These are phyloP conservation scores for Dastarcus helophoroides DNA, from an alignment of 2,888 invertebrate species.

Conservation along the genomic window DNA sequence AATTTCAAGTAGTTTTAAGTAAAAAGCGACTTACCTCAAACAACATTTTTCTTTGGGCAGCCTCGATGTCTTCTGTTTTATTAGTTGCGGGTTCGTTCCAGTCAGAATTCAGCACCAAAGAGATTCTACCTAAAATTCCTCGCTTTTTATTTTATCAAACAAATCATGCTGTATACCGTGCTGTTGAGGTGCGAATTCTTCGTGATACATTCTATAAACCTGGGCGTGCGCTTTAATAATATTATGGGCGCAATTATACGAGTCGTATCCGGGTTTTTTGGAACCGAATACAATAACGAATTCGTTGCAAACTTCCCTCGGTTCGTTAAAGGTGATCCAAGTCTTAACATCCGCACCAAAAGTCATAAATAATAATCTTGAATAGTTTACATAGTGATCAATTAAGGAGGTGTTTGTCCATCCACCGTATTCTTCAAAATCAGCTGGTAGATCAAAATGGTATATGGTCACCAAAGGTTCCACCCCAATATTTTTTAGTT, in stretches of 20 bases:
- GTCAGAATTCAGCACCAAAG: constrained; percentile 42
- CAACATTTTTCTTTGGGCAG: constrained; percentile 40
- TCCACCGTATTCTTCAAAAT: constrained; percentile 33
- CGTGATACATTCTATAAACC: constrained; percentile 50
- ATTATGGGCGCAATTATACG: constrained; percentile 53
- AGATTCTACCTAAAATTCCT: constrained; percentile 38
- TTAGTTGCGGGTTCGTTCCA: constrained; percentile 41
- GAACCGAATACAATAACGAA: too few species aligned
- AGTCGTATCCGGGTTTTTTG: constrained; percentile 39
- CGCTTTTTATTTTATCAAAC: neutral
- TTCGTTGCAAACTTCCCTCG: constrained; percentile 32
- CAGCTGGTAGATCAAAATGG: constrained; percentile 46
- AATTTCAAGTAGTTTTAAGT: too few species aligned
- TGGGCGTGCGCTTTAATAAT: constrained; percentile 53
- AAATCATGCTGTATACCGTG: constrained; percentile 14
- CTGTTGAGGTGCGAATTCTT: constrained; percentile 36
- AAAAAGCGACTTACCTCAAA: constrained; percentile 43
- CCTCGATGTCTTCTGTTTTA: constrained; percentile 37
- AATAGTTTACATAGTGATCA: constrained; percentile 45
- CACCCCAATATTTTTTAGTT: constrained; percentile 43
- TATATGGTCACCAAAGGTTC: constrained; percentile 42
- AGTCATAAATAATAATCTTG: constrained; percentile 33
- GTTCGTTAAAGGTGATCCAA: constrained; percentile 45
- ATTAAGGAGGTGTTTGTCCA: constrained; percentile 43
- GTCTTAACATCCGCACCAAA: constrained; percentile 29